These are phyloP conservation scores for Egretta garzetta DNA, from an alignment of 2,113 vertebrate species.

Conservation along the genomic window DNA sequence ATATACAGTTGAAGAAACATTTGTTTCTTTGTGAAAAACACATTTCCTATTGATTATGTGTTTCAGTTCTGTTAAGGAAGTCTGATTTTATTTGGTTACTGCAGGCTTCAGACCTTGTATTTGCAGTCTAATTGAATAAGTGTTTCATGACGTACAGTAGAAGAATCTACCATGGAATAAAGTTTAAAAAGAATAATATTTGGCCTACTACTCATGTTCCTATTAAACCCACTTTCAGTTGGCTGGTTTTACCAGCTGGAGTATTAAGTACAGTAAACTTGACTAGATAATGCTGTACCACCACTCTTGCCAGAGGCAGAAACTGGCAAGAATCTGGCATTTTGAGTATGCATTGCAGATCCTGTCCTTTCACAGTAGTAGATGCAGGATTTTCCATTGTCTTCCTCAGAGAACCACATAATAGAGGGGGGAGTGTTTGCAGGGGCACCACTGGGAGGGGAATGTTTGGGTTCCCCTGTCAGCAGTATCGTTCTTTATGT, in stretches of 20 bases:
- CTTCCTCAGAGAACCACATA: neutral
- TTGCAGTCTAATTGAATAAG: neutral
- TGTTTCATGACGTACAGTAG: neutral
- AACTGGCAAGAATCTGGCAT: neutral
- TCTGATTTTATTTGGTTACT: neutral
- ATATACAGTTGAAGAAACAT: neutral
- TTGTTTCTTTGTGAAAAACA: neutral
- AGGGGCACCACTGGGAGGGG: neutral
- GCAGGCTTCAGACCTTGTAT: neutral
- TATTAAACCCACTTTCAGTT: neutral
- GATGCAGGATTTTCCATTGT: neutral
- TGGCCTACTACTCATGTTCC: neutral
- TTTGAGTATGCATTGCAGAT: neutral
- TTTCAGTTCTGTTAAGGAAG: neutral
- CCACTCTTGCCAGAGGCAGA: neutral
- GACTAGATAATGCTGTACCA: neutral
- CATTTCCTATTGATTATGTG: neutral
- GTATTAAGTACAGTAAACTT: neutral
- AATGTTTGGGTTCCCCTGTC: neutral
- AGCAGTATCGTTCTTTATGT: neutral
- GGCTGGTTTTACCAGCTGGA: neutral
- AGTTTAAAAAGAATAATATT: neutral
- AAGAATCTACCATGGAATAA: neutral
- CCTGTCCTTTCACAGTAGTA: neutral
- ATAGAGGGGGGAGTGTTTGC: neutral